Evolutionary conservation across 2,888 invertebrate genomes (phyloP).

Genomic region (Agriopis marginaria): DNA sequence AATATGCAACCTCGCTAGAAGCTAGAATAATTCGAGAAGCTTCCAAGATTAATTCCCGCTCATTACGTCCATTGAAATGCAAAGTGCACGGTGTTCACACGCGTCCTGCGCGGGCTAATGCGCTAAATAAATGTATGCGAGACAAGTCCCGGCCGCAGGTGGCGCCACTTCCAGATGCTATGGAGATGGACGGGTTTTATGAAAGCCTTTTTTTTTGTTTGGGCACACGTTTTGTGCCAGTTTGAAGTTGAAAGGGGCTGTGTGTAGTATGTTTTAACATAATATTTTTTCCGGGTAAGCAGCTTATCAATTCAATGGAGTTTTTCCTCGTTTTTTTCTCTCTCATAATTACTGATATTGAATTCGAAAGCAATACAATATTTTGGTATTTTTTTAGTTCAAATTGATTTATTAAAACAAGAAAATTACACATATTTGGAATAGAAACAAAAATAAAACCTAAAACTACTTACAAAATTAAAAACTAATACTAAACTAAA

Average conservation of each 20-base stretch:
- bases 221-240: not conserved
- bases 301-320: not conserved
- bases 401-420: too few relatives aligned
- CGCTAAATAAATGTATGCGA: conserved; percentile 64
- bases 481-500: too few relatives aligned
- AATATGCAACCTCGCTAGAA: not conserved
- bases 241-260: conserved; percentile 1
- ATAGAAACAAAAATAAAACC: too few relatives aligned
- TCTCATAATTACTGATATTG: too few relatives aligned
- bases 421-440: too few relatives aligned
- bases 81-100: conserved; percentile 57
- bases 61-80: conserved; percentile 58
- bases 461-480: too few relatives aligned
- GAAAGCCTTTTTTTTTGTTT: conserved; percentile 29
- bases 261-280: not conserved
- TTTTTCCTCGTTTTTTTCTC: not conserved
- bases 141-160: conserved; percentile 56
- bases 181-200: conserved; percentile 49
- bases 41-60: conserved; percentile 50
- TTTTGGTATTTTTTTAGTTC: too few relatives aligned
- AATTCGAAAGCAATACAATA: too few relatives aligned
- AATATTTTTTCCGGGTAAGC: not conserved
- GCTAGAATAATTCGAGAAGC: conserved; percentile 19
- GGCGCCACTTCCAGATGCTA: conserved; percentile 50
- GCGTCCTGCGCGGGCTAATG: conserved; percentile 54